Percentiles rank a stretch among this genome's conserved stretches.
These are phyloP conservation scores for Melanotaenia boesemani DNA, from an alignment of 2,797 vertebrate genomes.

Conservation along the genomic window DNA sequence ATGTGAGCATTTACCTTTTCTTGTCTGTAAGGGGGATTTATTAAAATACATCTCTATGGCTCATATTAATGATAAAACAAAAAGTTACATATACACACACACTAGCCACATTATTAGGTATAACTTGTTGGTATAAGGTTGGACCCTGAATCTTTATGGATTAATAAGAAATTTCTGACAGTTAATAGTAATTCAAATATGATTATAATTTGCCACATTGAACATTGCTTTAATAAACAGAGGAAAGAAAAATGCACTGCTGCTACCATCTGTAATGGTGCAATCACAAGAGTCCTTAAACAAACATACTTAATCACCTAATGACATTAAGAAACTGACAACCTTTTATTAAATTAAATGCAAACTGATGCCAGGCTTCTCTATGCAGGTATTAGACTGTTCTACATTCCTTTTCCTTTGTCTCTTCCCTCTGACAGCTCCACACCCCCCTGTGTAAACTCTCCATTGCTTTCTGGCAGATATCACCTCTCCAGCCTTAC, in stretches of 20 bases:
- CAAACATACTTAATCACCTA: not conserved
- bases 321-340: not conserved
- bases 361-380: not conserved
- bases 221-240: not conserved
- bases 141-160: too few species aligned
- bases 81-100: too few species aligned
- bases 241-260: not conserved
- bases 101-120: too few species aligned
- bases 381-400: not conserved
- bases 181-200: not conserved
- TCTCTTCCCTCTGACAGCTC: slow-evolving; percentile 26
- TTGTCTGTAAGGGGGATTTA: too few species aligned
- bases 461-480: slow-evolving; percentile 32
- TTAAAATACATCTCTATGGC: too few species aligned
- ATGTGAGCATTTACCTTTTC: too few species aligned
- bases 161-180: not conserved
- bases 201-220: not conserved
- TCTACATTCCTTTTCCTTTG: slow-evolving; percentile 43
- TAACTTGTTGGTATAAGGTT: too few species aligned
- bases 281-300: not conserved
- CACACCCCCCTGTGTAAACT: slow-evolving; percentile 39
- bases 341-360: not conserved
- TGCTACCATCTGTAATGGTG: not conserved
- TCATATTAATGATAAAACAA: too few species aligned
- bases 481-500: slow-evolving; percentile 52